These are phyloP conservation scores for Scaptomyza flava DNA, from an alignment of 2,888 invertebrate species.

Conservation along the genomic window DNA sequence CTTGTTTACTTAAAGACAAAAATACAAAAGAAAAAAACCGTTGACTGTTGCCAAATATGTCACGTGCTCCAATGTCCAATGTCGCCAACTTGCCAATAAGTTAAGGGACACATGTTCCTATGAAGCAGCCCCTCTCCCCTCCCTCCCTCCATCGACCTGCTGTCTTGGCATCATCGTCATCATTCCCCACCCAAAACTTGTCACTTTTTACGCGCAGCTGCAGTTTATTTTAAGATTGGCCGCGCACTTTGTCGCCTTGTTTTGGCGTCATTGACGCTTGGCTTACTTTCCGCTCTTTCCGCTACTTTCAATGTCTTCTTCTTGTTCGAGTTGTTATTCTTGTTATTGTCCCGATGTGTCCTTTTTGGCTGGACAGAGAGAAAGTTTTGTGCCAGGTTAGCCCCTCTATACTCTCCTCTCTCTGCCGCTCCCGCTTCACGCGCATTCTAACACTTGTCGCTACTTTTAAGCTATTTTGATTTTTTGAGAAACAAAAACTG, in stretches of 20 bases:
- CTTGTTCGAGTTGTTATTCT: conserved; percentile 4
- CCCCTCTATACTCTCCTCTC: neutral
- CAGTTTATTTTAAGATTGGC: conserved; percentile 80
- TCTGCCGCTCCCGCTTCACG: neutral
- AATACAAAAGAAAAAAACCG: conserved; percentile 2
- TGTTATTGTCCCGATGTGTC: conserved; percentile 28
- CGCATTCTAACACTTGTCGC: conserved; percentile 71
- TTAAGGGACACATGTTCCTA: conserved; percentile 58
- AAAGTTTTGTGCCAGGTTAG: conserved; percentile 54
- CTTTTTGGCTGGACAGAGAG: conserved; percentile 38
- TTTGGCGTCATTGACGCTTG: conserved; percentile 60
- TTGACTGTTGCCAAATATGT: conserved; percentile 66
- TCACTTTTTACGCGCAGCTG: conserved; percentile 80
- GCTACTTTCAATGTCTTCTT: conserved; percentile 6
- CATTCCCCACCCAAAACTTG: conserved; percentile 61
- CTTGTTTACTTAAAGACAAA: conserved; percentile 38
- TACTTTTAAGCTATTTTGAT: conserved; percentile 79
- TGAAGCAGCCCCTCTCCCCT: conserved; percentile 1
- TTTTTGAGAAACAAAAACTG: conserved; percentile 74
- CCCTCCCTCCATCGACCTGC: neutral
- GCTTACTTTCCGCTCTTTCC: conserved; percentile 49
- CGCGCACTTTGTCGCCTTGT: conserved; percentile 73
- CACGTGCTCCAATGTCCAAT: conserved; percentile 67
- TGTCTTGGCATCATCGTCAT: neutral
- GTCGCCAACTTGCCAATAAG: conserved; percentile 68